Conservation (phyloP, 2,113 vertebrate genomes). For the Crypturellus undulatus region DNA sequence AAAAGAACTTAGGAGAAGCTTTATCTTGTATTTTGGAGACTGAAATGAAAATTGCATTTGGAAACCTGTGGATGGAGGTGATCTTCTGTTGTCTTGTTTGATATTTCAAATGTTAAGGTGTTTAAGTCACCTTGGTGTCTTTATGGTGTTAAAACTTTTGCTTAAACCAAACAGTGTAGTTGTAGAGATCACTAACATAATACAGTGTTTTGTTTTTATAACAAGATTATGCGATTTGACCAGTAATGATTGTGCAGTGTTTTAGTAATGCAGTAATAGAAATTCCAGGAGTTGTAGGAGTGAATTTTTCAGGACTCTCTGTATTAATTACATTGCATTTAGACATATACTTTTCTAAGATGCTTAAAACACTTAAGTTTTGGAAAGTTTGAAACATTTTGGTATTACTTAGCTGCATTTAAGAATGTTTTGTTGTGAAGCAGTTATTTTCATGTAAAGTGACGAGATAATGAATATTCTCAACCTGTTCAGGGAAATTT, state of each 20-base stretch:
- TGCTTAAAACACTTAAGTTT: neutral
- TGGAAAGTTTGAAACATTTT: neutral
- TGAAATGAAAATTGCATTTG: constrained; percentile 91
- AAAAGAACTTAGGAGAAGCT: constrained; percentile 83
- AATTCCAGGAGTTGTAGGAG: neutral
- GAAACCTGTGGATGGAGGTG: constrained; percentile 90
- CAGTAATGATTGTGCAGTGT: neutral
- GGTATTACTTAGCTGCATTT: neutral
- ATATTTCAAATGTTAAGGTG: neutral
- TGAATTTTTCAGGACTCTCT: neutral
- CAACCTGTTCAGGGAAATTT: neutral
- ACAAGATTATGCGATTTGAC: neutral
- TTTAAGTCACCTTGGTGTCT: neutral
- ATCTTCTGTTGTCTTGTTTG: neutral
- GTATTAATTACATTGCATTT: neutral
- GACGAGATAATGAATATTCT: no score
- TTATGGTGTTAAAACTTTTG: neutral
- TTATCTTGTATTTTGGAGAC: constrained; percentile 89
- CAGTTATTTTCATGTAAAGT: no score
- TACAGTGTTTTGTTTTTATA: neutral
- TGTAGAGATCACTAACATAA: neutral
- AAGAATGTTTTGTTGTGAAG: no score
- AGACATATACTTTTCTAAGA: neutral
- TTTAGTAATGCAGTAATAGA: neutral
- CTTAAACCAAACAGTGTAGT: neutral